Base-by-base conservation (phyloP, 2,113 vertebrate species). In the Climacteris rufus region DNA sequence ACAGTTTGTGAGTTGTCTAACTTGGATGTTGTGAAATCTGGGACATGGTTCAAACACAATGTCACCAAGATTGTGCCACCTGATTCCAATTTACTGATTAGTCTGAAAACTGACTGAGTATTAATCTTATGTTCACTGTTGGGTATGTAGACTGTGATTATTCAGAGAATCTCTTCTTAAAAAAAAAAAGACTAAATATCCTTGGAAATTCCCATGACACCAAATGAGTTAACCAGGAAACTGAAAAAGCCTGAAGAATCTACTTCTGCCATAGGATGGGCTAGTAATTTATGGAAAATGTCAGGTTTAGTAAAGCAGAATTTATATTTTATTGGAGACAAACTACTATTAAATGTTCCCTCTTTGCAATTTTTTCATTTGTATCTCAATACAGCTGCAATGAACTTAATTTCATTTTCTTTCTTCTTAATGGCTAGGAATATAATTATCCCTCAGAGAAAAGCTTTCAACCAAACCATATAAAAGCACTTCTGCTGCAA, bases 361-460 rank as follows among this genome's bases (percentile, higher is more conserved):
- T 9, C 19, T 76, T 33, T 85, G 47, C 30, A 57, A 2, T 49
- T 91, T 72, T 88, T 89, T 56, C 3, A 0, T 83, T 94, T 84
- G 13, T 75, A 56, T 84, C 27, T 95, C 37, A 71, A 13, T 64
- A 42, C 15, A 79, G 24, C 40, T 82, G 47, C 35, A 70, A 61
- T 63, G 24, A 84, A 65, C 75, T 86, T 74, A 49, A 83, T 84
- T 93, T 80, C 0, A 4, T 79, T 94, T 85, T 84, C 64, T 83
- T 96, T 95, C 56, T 83, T 92, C 44, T 83, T 91, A 92, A 75
- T 87, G 54, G 18, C 33, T 70, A 76, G 54, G 42, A 77, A 80
- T 93, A 74, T 60, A 65, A 87, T 92, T 95, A 89, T 53, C 42
- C 83, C 66, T 87, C 66, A 80, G 95, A 87, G 75, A 63, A 91